These are phyloP conservation scores for Cecidostiba fungosa DNA, from an alignment of 2,888 invertebrate genomes.

Conservation along the genomic window DNA sequence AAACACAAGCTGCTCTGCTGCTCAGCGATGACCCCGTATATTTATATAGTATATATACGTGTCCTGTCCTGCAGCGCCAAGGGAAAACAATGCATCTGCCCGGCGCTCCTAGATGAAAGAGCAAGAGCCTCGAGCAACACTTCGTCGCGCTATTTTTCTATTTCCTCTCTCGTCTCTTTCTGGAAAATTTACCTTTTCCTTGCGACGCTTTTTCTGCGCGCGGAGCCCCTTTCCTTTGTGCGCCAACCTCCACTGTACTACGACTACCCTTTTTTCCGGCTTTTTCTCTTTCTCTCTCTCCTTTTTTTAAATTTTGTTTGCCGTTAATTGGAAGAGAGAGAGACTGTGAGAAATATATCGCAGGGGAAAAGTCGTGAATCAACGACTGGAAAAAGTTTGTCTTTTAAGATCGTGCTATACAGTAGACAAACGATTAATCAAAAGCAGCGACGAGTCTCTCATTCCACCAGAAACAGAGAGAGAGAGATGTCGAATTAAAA, in stretches of 20 bases:
- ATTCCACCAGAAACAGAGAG: too few species aligned
- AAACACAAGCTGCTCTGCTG: slow-evolving; percentile 61
- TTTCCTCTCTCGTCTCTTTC: slow-evolving; percentile 12
- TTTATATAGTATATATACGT: slow-evolving; percentile 25
- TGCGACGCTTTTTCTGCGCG: neutral
- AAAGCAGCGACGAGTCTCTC: neutral
- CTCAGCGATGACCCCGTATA: slow-evolving; percentile 57
- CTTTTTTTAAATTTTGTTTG: neutral
- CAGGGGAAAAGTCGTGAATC: too few species aligned
- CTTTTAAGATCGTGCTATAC: neutral
- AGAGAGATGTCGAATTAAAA: neutral
- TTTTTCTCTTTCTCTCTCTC: too few species aligned
- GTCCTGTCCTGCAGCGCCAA: neutral
- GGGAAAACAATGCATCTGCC: slow-evolving; percentile 43
- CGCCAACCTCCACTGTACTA: too few species aligned
- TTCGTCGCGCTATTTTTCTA: slow-evolving; percentile 67
- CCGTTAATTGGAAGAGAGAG: neutral
- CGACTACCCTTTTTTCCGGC: neutral
- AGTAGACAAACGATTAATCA: neutral
- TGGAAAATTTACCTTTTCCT: slow-evolving; percentile 35
- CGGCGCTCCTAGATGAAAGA: slow-evolving; percentile 44
- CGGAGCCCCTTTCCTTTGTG: neutral
- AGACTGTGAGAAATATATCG: neutral
- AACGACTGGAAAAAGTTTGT: neutral
- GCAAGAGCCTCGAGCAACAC: slow-evolving; percentile 61